These are phyloP conservation scores for Arnoldichthys spilopterus DNA, from an alignment of 2,797 vertebrate genomes.

Conservation along the genomic window DNA sequence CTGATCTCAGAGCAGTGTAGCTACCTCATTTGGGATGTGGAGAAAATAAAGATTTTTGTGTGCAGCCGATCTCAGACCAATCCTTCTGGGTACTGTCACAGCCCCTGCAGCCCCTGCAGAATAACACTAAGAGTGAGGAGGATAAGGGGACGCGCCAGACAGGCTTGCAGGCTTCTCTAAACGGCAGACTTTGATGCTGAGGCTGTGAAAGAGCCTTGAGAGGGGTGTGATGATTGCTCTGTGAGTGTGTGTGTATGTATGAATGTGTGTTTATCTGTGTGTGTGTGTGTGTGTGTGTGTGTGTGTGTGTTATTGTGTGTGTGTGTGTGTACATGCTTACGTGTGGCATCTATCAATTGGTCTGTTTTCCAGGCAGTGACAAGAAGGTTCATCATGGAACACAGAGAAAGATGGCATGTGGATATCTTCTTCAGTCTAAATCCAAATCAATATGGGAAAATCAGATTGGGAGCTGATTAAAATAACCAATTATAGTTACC, in stretches of 20 bases:
- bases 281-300: slow-evolving; percentile 17
- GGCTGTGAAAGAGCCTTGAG: slow-evolving; percentile 51
- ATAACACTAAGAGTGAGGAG: slow-evolving; percentile 31
- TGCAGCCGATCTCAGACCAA: slow-evolving; percentile 41
- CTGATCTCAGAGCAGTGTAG: slow-evolving; percentile 46
- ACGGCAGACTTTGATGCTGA: slow-evolving; percentile 53
- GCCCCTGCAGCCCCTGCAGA: slow-evolving; percentile 42
- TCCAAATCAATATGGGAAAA: slow-evolving; percentile 12
- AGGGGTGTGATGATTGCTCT: slow-evolving; percentile 51
- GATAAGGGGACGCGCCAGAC: slow-evolving; percentile 45
- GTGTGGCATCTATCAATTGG: slow-evolving; percentile 54
- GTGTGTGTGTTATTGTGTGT: slow-evolving; percentile 20
- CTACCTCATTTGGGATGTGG: slow-evolving; percentile 17
- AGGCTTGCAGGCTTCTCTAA: slow-evolving; percentile 42
- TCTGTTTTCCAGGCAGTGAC: slow-evolving; percentile 53
- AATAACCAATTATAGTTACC: too few relatives aligned
- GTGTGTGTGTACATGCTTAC: slow-evolving; percentile 18
- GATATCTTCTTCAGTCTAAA: background rate
- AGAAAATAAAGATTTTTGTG: slow-evolving; percentile 37
- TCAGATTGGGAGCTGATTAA: too few relatives aligned
- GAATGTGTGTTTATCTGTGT: slow-evolving; percentile 30
- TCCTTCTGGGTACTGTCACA: slow-evolving; percentile 15
- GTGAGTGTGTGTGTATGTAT: slow-evolving; percentile 31
- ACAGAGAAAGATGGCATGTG: slow-evolving; percentile 29
- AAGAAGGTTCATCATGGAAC: slow-evolving; percentile 47